Conservation (phyloP, 2,888 invertebrate genomes). For the Phanerotoma sp. region DNA sequence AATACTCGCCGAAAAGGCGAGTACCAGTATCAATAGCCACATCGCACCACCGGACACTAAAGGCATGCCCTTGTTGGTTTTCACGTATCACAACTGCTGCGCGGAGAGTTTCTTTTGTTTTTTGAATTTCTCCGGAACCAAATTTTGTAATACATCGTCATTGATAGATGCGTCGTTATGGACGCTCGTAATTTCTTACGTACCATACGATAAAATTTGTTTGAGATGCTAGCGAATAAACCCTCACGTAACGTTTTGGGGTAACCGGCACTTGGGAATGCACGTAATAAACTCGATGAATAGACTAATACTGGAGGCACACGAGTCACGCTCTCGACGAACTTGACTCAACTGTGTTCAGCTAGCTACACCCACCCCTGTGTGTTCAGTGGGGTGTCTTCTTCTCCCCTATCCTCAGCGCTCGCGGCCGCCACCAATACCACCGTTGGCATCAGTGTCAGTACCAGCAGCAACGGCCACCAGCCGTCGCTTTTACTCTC, state of each 20-base stretch:
- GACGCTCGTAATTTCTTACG: not conserved
- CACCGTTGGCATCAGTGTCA: slow-evolving; percentile 22
- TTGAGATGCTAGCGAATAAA: not conserved
- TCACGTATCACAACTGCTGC: slow-evolving; percentile 25
- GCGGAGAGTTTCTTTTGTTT: slow-evolving; percentile 7
- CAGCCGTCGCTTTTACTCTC: slow-evolving; percentile 48
- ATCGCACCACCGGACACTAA: slow-evolving; percentile 38
- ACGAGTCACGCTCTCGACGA: slow-evolving; percentile 18
- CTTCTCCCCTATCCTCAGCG: slow-evolving; percentile 18
- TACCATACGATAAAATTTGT: slow-evolving; percentile 1
- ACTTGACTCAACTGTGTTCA: slow-evolving; percentile 21
- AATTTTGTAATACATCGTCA: slow-evolving; percentile 8
- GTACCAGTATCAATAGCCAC: slow-evolving; percentile 50
- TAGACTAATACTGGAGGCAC: slow-evolving; percentile 11
- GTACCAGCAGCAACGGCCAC: slow-evolving; percentile 30
- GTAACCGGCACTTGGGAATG: not conserved
- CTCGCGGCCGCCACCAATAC: slow-evolving; percentile 26
- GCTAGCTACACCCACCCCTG: slow-evolving; percentile 17
- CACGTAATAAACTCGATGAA: not conserved
- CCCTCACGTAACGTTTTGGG: not conserved
- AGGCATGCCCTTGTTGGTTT: slow-evolving; percentile 23
- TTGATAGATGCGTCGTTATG: not conserved
- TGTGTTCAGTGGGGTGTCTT: slow-evolving; percentile 16
- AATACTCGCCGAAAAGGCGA: slow-evolving; percentile 52
- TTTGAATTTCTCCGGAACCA: slow-evolving; percentile 3